Percentiles rank a stretch among this genome's conserved stretches.
These are phyloP conservation scores for Puntigrus tetrazona DNA, from an alignment of 2,113 vertebrate species.

Conservation along the genomic window DNA sequence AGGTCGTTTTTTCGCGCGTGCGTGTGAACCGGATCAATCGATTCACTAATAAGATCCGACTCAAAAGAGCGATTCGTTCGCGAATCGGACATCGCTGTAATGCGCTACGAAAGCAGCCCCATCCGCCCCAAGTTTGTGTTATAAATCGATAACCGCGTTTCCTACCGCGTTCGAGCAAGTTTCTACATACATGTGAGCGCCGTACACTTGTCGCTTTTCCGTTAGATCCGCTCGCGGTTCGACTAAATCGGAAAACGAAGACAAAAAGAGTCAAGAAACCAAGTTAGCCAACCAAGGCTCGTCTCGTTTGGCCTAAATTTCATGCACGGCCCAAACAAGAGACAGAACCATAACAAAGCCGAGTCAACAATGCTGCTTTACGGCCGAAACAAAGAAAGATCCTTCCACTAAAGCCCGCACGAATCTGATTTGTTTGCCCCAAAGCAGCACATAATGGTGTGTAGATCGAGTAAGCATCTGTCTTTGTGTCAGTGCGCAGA, in stretches of 20 bases:
- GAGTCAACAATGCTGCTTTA: constrained; percentile 3
- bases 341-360: constrained; percentile 49
- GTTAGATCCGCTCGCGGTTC: not conserved
- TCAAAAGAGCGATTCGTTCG: not conserved
- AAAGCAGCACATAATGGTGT: not conserved
- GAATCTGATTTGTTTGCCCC: not conserved
- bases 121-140: constrained; percentile 16
- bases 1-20: not conserved
- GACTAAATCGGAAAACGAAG: constrained; percentile 28
- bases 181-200: not conserved
- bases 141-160: constrained; percentile 1
- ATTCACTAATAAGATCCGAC: constrained; percentile 9
- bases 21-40: not conserved
- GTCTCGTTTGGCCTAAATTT: constrained; percentile 54
- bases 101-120: not conserved
- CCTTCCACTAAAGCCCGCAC: not conserved
- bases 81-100: constrained; percentile 17
- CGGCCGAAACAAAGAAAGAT: constrained; percentile 12
- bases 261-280: not conserved
- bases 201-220: not conserved
- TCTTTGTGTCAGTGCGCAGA: constrained; percentile 55
- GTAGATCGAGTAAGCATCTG: constrained; percentile 23
- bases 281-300: constrained; percentile 47
- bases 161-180: not conserved
- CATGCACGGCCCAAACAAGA: constrained; percentile 55